phyloP scores from a whole-genome alignment of 2,888 invertebrate species.

The Pseudococcus longispinus region DNA sequence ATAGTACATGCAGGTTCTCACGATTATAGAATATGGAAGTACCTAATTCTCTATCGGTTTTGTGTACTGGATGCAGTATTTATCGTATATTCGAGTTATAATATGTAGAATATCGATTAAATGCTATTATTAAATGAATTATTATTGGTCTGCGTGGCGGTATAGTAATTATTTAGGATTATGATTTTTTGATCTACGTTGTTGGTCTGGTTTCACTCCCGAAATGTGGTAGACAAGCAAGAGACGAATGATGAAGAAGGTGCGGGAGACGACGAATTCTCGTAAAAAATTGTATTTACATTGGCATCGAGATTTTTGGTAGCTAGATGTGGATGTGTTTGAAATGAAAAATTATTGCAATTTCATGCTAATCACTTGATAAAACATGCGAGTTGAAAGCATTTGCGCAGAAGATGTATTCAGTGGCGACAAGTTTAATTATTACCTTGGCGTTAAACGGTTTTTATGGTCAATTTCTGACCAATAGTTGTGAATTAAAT shows the following conservation, averaged over 20 bases:
- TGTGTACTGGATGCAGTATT: background rate
- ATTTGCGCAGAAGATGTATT: constrained; percentile 28
- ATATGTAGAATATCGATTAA: constrained; percentile 9
- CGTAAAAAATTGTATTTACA: background rate
- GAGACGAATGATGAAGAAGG: background rate
- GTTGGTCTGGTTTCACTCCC: background rate
- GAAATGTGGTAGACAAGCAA: background rate
- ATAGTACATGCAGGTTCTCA: background rate
- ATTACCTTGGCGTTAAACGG: constrained; percentile 34
- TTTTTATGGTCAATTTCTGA: constrained; percentile 24
- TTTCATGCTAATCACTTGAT: constrained; percentile 30
- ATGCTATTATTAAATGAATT: constrained; percentile 38
- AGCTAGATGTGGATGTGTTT: background rate
- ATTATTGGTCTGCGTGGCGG: background rate
- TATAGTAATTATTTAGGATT: constrained; percentile 5
- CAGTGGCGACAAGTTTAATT: constrained; percentile 49
- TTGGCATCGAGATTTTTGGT: background rate
- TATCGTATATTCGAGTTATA: background rate
- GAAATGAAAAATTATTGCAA: constrained; percentile 41
- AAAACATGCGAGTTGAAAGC: constrained; percentile 16
- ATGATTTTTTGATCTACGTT: constrained; percentile 7
- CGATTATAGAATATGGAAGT: background rate
- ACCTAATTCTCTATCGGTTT: background rate
- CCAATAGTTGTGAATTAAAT: constrained; percentile 28
- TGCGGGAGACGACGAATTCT: background rate